A percentile compares a stretch with the other conserved stretches of the same genome.
Conservation (phyloP, 2,888 invertebrate genomes). For the Gymnoscelis rufifasciata region DNA sequence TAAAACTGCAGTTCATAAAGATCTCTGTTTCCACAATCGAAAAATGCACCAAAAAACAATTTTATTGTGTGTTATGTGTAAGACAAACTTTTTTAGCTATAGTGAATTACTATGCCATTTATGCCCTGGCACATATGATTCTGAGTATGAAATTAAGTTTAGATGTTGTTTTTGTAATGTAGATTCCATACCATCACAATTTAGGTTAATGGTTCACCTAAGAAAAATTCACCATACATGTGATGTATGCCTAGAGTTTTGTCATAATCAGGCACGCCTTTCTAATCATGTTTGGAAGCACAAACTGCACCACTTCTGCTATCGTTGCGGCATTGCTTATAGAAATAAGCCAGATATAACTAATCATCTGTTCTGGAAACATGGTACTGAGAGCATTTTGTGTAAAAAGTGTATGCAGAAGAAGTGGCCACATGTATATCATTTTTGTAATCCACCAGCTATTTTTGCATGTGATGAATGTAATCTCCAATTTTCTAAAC, state of each 20-base stretch:
- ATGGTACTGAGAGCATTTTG: slow-evolving; percentile 91
- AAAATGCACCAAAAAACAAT: slow-evolving; percentile 92
- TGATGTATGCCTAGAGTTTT: slow-evolving; percentile 91
- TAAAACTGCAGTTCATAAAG: slow-evolving; percentile 87
- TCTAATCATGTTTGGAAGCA: slow-evolving; percentile 95
- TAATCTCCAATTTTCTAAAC: slow-evolving; percentile 84
- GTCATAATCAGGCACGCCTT: slow-evolving; percentile 87
- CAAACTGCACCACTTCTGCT: slow-evolving; percentile 91
- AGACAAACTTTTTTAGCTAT: slow-evolving; percentile 91
- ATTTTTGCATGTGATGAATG: slow-evolving; percentile 91
- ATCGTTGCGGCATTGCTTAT: slow-evolving; percentile 92
- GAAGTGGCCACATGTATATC: slow-evolving; percentile 95
- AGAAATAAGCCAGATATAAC: slow-evolving; percentile 93
- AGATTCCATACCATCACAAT: slow-evolving; percentile 89
- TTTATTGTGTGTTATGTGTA: slow-evolving; percentile 91
- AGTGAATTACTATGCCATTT: slow-evolving; percentile 92
- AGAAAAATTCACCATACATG: slow-evolving; percentile 91
- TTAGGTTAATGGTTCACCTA: slow-evolving; percentile 92
- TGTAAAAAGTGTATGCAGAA: slow-evolving; percentile 93
- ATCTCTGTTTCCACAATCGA: slow-evolving; percentile 90
- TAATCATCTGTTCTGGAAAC: slow-evolving; percentile 95
- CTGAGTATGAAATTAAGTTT: slow-evolving; percentile 83
- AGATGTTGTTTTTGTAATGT: slow-evolving; percentile 90
- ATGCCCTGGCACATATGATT: slow-evolving; percentile 87
- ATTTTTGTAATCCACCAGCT: slow-evolving; percentile 90